Evolutionary conservation across 2,888 invertebrate genomes (phyloP), one percentile per base, ranked within the genome.

Genomic region (Eilema depressum): DNA sequence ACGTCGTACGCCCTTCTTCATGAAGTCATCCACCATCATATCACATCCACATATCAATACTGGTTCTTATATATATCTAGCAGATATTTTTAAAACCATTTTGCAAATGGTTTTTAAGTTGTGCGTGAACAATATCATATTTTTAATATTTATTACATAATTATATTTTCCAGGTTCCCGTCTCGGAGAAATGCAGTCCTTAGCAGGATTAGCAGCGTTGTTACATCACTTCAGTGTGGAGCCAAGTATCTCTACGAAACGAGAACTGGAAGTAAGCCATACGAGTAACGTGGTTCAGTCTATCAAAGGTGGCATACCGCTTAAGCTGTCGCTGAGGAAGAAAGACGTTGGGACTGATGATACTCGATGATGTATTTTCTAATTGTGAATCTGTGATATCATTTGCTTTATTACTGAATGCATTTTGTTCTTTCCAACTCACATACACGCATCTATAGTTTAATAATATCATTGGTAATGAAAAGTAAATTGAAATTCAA

Each of bases 171-270:
- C 80, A 92, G 92, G 91, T 47, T 85, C 85, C n/a, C 88, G 92
- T 56, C 76, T 92, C 3, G 92, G 91, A 1, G 86, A 88, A 69
- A 90, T 92, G 92, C 91, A 91, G 79, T 91, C 92, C 0, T 72
- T 92, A 30, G 91, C 92, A 3, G 92, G 92, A 0, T 76, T 92
- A 3, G 92, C 90, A 28, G 89, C 89, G 0, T 11, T 92, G 3
- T 80, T 92, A 23, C 88, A 88, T 25, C 88, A 86, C 69, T 92
- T 91, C 74, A 78, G 83, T 2, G 88, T 92, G 25, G 87, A 87
- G 60, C 89, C 89, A 11, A 66, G 78, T 0, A 59, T 79, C 3
- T 37, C 61, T n/a, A 85, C 88, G 0, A 76, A 70, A 23, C 73
- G 80, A 0, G 20, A 74, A 1, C 75, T 77, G 3, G 75, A 73